Percentiles rank a stretch among this genome's conserved stretches.
These are phyloP conservation scores for Omphaloscelis lunosa DNA, from an alignment of 2,888 invertebrate genomes.

Conservation along the genomic window DNA sequence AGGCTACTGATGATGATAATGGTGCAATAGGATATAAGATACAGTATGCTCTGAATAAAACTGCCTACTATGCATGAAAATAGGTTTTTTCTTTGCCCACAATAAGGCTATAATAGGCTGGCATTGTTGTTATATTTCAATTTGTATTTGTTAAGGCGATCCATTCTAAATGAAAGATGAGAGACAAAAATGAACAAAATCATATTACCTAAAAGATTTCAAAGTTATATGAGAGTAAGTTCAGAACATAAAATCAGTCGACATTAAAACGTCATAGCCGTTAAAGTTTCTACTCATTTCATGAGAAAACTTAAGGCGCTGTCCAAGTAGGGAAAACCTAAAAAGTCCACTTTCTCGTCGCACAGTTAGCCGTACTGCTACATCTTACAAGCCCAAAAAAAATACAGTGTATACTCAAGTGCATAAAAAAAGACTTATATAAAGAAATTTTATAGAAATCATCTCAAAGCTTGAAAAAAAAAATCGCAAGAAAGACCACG, in stretches of 20 bases:
- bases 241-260: neutral
- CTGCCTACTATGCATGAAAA: neutral
- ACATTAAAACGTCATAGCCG: neutral
- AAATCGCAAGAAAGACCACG: too few relatives aligned
- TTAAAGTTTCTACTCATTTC: neutral
- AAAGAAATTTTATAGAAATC: too few relatives aligned
- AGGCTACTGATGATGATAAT: conserved; percentile 2
- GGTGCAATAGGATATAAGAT: neutral
- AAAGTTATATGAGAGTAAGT: neutral
- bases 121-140: neutral
- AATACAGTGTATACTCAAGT: too few relatives aligned
- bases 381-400: too few relatives aligned
- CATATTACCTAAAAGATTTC: neutral
- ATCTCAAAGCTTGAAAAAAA: too few relatives aligned
- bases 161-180: neutral
- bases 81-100: neutral
- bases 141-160: neutral
- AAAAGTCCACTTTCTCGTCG: too few relatives aligned
- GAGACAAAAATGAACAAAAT: neutral
- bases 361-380: too few relatives aligned
- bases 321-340: too few relatives aligned
- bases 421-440: too few relatives aligned
- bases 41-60: neutral
- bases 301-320: neutral
- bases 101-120: neutral